Evolutionary conservation across 2,888 invertebrate genomes (phyloP), one percentile per base, ranked within the genome.

Genomic region (Cyclophora punctaria): DNA sequence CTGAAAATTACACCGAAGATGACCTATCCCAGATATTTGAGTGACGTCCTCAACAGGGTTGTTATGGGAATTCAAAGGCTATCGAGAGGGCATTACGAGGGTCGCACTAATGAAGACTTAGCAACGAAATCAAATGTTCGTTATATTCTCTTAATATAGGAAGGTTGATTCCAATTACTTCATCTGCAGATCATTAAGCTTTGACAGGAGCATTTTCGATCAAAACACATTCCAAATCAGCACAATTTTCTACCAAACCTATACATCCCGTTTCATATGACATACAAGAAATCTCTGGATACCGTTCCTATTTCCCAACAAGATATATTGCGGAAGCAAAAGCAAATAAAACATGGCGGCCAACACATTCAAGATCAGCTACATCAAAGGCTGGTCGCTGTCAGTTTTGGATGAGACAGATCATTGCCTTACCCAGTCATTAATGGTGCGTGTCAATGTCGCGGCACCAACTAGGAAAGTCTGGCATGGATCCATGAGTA

Each of bases 401-500:
- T 37, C 37, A 37, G 37, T 37, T 37, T 20, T 20, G 34, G 44
- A 34, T 44, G 20, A 34, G 44, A 44, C 33, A 44, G 44, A 44
- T 44, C 44, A 44, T 37, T 33, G 43, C 35, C 37, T 44, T 45
- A 3, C 7, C 5, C 44, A 62, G 61, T 58, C 57, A 55, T 63
- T 61, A 60, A 59, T 60, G 58, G 52, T 44, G 45, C 48, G 47
- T 56, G 52, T 62, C 52, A 56, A 44, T 50, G 51, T 55, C 54
- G 42, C 42, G 45, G 50, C 48, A 52, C 48, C 48, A 20, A 48
- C 48, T 48, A 44, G 37, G 50, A 61, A 60, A 57, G 68, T 68
- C 80, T 83, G 83, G 83, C 84, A 81, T 66, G 69, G 67, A 65
- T 82, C 84, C 83, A 81, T 69, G 71, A 71, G 69, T 67, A 68